phyloP scores from a whole-genome alignment of 2,113 vertebrate genomes.

The Bettongia penicillata region DNA sequence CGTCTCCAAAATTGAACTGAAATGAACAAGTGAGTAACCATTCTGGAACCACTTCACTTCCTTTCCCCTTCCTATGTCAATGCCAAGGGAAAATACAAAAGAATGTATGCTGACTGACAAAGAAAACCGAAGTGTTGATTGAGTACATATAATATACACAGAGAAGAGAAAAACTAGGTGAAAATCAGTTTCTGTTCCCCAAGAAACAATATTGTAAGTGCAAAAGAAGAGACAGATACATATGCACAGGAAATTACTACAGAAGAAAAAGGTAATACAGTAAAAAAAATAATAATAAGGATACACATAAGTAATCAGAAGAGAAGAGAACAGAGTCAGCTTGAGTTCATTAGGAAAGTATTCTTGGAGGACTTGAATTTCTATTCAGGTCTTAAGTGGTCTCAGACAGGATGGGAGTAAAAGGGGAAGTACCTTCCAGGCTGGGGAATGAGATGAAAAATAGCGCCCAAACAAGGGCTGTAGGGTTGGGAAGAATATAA shows the following conservation, averaged over 20 bases:
- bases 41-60: not conserved
- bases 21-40: conserved; percentile 48
- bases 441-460: not conserved
- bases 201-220: not conserved
- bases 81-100: not conserved
- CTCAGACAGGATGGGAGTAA: not conserved
- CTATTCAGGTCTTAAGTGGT: not conserved
- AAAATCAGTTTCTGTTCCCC: not conserved
- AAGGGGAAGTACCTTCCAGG: not conserved
- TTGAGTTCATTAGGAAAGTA: not conserved
- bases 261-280: not conserved
- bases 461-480: not conserved
- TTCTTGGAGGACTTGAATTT: not conserved
- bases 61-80: not conserved
- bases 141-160: not conserved
- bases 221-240: not conserved
- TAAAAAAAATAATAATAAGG: not conserved
- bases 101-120: not conserved
- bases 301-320: not conserved
- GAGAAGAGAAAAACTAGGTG: not conserved
- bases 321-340: not conserved
- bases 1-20: conserved; percentile 86
- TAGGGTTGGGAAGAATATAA: not conserved
- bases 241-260: not conserved
- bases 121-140: not conserved